phyloP scores from a whole-genome alignment of 2,888 invertebrate genomes.

The Agrypnus murinus region DNA sequence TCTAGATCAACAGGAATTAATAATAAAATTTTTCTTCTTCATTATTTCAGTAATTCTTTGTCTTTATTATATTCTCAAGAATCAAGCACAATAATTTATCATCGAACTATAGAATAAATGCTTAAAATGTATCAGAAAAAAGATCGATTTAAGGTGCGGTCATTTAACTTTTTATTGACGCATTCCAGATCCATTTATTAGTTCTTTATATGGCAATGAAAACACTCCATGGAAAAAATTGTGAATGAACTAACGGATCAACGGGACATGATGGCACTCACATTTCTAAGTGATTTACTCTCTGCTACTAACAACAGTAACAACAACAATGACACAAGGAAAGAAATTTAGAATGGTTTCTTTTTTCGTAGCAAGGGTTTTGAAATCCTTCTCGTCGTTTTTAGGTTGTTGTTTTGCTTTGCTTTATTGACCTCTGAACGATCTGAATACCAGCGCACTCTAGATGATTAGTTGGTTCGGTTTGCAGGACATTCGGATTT shows the following conservation, averaged over 20 bases:
- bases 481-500: slow-evolving; percentile 54
- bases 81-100: no score
- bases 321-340: slow-evolving; percentile 11
- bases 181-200: slow-evolving; percentile 17
- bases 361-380: neutral
- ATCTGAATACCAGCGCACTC: slow-evolving; percentile 52
- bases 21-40: no score
- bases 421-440: slow-evolving; percentile 38
- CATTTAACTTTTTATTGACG: slow-evolving; percentile 17
- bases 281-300: neutral
- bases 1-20: no score
- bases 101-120: no score
- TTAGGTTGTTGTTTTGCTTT: slow-evolving; percentile 9
- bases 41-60: no score
- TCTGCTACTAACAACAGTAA: neutral
- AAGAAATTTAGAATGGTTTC: neutral
- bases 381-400: no score
- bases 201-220: slow-evolving; percentile 20
- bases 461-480: slow-evolving; percentile 56
- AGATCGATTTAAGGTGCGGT: slow-evolving; percentile 2
- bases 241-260: slow-evolving; percentile 20
- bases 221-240: slow-evolving; percentile 17
- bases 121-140: no score
- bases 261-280: neutral
- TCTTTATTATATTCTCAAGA: no score